Conservation (phyloP, 2,888 invertebrate species). For the Limenitis camilla region DNA sequence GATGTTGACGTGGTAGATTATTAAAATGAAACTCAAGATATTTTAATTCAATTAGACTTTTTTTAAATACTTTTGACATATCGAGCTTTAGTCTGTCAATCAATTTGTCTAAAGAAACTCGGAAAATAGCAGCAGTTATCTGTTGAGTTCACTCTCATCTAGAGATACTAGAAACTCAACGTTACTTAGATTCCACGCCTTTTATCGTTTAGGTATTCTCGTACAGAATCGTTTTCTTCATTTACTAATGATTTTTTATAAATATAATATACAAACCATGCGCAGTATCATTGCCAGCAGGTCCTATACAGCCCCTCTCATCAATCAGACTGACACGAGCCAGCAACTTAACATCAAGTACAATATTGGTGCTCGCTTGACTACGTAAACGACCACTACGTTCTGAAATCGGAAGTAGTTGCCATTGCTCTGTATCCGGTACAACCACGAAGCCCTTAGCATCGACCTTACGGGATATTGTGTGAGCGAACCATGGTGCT, state of each 20-base stretch:
- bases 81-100: too few species aligned
- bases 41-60: too few species aligned
- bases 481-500: slow-evolving; percentile 55
- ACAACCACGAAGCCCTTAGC: slow-evolving; percentile 40
- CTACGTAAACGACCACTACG: slow-evolving; percentile 28
- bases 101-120: too few species aligned
- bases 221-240: too few species aligned
- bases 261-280: slow-evolving; percentile 54
- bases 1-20: too few species aligned
- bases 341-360: slow-evolving; percentile 46
- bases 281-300: slow-evolving; percentile 55
- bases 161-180: too few species aligned
- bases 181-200: too few species aligned
- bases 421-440: slow-evolving; percentile 40
- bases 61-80: too few species aligned
- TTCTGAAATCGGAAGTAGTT: slow-evolving; percentile 44
- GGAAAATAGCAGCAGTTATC: too few species aligned
- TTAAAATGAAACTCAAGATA: background rate
- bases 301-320: slow-evolving; percentile 54
- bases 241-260: too few species aligned
- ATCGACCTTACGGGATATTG: slow-evolving; percentile 37
- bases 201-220: too few species aligned
- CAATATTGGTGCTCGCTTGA: slow-evolving; percentile 22
- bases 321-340: slow-evolving; percentile 56
- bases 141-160: too few species aligned